Base-by-base conservation (phyloP, 1,140 invertebrate genomes). In the Drosophila azteca region DNA sequence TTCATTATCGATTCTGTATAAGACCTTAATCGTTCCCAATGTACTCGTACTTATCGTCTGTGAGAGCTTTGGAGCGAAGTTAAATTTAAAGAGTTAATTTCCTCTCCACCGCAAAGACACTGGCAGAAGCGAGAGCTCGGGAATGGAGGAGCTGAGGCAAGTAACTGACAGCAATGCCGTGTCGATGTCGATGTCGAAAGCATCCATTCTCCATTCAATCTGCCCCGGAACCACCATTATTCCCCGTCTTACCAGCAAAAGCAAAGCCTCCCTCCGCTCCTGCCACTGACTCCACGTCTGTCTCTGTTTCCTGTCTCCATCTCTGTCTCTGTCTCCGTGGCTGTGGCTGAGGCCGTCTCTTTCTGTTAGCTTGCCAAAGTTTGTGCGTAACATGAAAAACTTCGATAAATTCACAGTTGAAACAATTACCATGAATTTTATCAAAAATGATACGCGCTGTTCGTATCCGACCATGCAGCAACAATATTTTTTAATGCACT, bases 401-500 rank as follows among this genome's bases (percentile, higher is more conserved):
- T 89, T 89, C 79, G 84, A 88, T 88, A 88, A 88, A 83, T 89
- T 88, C 84, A 89, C 84, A 89, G 84, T 89, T 88, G 83, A 88
- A 88, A 88, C 83, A 88, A 88, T 88, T 88, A 88, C 83, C 83
- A 88, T 88, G 83, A 88, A 88, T 88, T 88, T 88, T 88, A 88
- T 88, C 83, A 89, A 89, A 88, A 88, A 88, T 89, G 83, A 88
- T 88, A 88, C 84, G 84, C 82, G 75, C 76, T 76, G 79, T 83
- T 89, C 83, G 79, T 88, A 89, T 88, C 83, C 84, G 79, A 88
- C 82, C 84, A 89, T 88, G 83, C 83, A 88, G 84, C 84, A 89
- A 83, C 84, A 89, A 89, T 89, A 88, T 88, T 88, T 88, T 88
- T 88, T 88, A 89, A 89, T 88, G 83, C 84, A 88, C 83, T 87